Conservation (phyloP, 2,888 invertebrate genomes). For the Yponomeuta evonymella region DNA sequence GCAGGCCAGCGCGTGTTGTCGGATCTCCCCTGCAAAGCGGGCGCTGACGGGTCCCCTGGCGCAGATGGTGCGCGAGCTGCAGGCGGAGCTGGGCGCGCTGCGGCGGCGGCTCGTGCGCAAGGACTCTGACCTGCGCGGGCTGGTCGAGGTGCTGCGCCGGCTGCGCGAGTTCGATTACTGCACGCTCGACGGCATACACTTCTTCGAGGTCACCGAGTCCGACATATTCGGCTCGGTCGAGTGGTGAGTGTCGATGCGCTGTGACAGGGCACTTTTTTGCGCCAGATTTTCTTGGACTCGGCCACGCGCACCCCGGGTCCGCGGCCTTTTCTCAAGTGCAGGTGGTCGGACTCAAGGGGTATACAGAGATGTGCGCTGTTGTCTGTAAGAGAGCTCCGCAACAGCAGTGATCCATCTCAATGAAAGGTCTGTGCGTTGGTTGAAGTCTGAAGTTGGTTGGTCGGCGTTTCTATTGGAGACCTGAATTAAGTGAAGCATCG, state of each 20-base stretch:
- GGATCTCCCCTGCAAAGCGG: too few species aligned
- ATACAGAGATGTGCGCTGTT: too few species aligned
- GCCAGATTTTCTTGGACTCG: neutral
- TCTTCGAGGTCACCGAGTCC: constrained; percentile 67
- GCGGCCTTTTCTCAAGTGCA: too few species aligned
- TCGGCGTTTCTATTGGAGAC: too few species aligned
- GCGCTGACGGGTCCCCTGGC: neutral
- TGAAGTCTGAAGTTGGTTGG: neutral
- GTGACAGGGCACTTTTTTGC: neutral
- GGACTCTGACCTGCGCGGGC: constrained; percentile 68
- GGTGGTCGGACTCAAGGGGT: too few species aligned
- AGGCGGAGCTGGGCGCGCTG: constrained; percentile 47
- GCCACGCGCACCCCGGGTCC: too few species aligned
- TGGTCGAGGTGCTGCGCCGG: constrained; percentile 71
- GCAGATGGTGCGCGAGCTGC: constrained; percentile 53
- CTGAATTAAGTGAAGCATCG: too few species aligned
- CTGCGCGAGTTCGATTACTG: constrained; percentile 67
- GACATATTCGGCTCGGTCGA: constrained; percentile 51
- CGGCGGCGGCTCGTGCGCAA: constrained; percentile 62
- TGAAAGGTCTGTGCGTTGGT: too few species aligned
- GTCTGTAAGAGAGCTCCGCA: too few species aligned
- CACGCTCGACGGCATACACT: constrained; percentile 69
- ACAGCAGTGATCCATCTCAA: too few species aligned
- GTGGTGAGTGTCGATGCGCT: constrained; percentile 2
- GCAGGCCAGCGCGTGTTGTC: too few species aligned